Conservation (phyloP, 1,140 invertebrate species). For the Vollenhovia emeryi region DNA sequence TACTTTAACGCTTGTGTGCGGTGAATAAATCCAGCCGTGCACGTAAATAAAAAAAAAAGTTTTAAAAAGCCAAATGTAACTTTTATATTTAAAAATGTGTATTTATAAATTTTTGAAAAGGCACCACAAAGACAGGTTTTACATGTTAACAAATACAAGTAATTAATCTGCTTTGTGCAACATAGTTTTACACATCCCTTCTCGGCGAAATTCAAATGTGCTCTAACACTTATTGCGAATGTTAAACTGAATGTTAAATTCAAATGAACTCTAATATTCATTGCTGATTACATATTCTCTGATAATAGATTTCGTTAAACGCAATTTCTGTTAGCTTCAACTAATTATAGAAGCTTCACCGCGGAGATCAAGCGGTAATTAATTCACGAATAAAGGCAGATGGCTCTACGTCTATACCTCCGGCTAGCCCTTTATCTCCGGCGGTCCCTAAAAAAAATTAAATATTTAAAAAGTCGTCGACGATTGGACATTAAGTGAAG, state of each 20-base stretch:
- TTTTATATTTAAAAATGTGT: neutral
- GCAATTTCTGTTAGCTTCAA: slow-evolving; percentile 33
- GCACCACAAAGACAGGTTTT: neutral
- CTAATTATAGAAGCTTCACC: slow-evolving; percentile 36
- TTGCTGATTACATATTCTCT: neutral
- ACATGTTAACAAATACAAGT: neutral
- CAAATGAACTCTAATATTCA: neutral
- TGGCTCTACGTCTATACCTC: slow-evolving; percentile 13
- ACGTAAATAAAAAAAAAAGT: neutral
- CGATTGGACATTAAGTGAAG: slow-evolving; percentile 29
- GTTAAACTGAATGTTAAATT: slow-evolving; percentile 7
- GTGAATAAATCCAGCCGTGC: neutral
- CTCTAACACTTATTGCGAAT: neutral
- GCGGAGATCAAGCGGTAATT: slow-evolving; percentile 24
- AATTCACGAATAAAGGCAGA: slow-evolving; percentile 39
- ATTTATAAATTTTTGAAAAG: neutral
- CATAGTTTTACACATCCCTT: neutral
- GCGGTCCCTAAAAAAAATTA: slow-evolving; percentile 49
- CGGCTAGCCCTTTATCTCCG: slow-evolving; percentile 29
- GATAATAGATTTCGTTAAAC: slow-evolving; percentile 4
- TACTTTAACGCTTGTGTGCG: neutral
- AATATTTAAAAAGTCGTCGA: slow-evolving; percentile 35
- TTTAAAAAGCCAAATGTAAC: neutral
- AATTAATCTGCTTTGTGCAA: neutral
- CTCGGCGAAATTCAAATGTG: neutral